Evolutionary conservation across 2,797 vertebrate species (phyloP).

Genomic region (Megalops cyprinoides): DNA sequence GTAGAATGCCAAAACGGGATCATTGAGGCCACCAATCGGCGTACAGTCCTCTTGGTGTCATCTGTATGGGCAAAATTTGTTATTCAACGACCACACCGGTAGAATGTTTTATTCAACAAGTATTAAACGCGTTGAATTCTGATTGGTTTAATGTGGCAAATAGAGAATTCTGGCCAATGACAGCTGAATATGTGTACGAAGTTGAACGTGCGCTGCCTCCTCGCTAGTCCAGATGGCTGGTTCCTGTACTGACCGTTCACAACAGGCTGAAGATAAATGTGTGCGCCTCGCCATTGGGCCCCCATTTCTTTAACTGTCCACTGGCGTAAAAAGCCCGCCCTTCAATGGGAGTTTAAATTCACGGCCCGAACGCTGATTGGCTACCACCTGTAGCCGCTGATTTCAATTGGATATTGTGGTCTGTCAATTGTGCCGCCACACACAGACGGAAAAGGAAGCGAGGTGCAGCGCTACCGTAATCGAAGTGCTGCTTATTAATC

Average conservation of each 20-base stretch:
- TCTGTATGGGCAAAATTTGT: slow-evolving; percentile 1
- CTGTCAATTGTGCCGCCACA: slow-evolving; percentile 34
- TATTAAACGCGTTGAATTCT: background rate
- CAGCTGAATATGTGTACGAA: background rate
- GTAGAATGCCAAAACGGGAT: slow-evolving; percentile 22
- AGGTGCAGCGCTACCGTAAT: background rate
- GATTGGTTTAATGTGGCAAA: background rate
- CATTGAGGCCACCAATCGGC: slow-evolving; percentile 36
- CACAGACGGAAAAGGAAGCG: background rate
- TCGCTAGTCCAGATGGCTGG: background rate
- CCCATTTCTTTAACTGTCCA: background rate
- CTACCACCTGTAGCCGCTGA: slow-evolving; percentile 14
- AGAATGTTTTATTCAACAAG: slow-evolving; percentile 13
- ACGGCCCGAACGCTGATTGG: slow-evolving; percentile 55
- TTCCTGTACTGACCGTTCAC: background rate
- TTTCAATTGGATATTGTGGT: slow-evolving; percentile 58
- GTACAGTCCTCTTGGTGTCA: background rate
- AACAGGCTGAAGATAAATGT: background rate
- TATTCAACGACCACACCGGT: background rate
- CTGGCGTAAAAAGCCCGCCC: slow-evolving; percentile 21
- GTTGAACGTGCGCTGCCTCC: background rate
- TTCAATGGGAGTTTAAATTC: slow-evolving; percentile 32
- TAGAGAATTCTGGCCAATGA: background rate
- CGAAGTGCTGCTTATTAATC: background rate
- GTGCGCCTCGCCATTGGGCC: background rate